A percentile compares a stretch with the other conserved stretches of the same genome.
These are phyloP conservation scores for Eidolon helvum DNA, from an alignment of 2,113 vertebrate species.

Conservation along the genomic window DNA sequence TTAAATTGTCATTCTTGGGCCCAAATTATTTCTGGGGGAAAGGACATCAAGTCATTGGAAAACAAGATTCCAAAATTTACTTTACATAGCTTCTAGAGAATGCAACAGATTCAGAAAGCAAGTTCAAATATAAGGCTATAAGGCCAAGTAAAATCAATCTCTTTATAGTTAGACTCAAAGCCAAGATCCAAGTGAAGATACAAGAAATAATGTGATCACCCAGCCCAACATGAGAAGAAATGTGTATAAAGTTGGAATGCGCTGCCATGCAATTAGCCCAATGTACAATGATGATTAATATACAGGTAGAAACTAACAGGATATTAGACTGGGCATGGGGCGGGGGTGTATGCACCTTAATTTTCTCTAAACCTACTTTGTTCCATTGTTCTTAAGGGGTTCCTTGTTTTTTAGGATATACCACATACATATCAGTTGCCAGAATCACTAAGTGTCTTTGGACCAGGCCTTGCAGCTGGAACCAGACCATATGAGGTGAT, in stretches of 20 bases:
- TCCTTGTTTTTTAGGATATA: background rate
- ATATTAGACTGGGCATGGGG: background rate
- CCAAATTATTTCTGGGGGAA: background rate
- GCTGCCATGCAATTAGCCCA: background rate
- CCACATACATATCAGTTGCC: background rate
- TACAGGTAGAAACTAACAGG: background rate
- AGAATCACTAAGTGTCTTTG: background rate
- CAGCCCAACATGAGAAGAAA: background rate
- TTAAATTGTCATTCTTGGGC: background rate
- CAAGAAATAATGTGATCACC: background rate
- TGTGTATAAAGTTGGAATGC: background rate
- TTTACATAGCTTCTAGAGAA: background rate
- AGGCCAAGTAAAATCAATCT: background rate
- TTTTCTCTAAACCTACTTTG: background rate
- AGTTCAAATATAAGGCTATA: background rate
- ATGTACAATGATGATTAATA: background rate
- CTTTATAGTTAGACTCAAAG: background rate
- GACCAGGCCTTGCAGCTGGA: background rate
- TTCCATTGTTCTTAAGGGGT: background rate
- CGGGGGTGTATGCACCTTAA: background rate
- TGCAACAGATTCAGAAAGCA: background rate
- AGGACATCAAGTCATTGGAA: background rate
- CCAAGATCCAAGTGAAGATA: background rate
- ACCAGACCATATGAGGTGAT: background rate
- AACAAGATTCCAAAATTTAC: conserved; percentile 23